These are phyloP conservation scores for Eilema depressum DNA, from an alignment of 2,888 invertebrate species.

Conservation along the genomic window DNA sequence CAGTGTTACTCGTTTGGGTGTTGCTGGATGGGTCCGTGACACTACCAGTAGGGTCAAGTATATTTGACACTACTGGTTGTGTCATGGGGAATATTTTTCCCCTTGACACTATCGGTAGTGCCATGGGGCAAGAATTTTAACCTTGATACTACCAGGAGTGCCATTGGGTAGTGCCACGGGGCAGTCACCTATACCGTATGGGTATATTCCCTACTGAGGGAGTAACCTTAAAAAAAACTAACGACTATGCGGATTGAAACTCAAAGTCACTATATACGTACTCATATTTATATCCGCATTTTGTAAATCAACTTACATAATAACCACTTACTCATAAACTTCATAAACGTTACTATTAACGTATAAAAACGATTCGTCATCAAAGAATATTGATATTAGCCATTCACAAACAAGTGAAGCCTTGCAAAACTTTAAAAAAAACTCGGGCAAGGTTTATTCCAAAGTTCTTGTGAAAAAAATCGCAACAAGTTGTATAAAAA, in stretches of 20 bases:
- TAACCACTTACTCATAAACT: conserved; percentile 2
- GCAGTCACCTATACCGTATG: too few species aligned
- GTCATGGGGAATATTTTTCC: too few species aligned
- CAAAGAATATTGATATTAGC: neutral
- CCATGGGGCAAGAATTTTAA: too few species aligned
- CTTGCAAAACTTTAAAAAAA: conserved; percentile 28
- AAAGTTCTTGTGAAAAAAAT: conserved; percentile 22
- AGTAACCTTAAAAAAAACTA: neutral
- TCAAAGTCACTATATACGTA: neutral
- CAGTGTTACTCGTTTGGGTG: too few species aligned
- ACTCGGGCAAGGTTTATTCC: conserved; percentile 31
- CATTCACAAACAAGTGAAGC: conserved; percentile 26
- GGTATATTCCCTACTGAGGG: neutral
- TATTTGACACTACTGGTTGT: too few species aligned
- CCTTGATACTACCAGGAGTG: too few species aligned
- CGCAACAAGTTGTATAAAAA: conserved; percentile 35
- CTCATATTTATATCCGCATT: neutral
- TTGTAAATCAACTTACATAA: neutral
- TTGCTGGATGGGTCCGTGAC: too few species aligned
- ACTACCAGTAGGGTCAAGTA: too few species aligned
- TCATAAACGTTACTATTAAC: neutral
- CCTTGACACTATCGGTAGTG: too few species aligned
- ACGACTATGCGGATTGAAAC: neutral
- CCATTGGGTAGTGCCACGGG: too few species aligned
- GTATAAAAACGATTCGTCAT: conserved; percentile 1